A percentile compares a stretch with the other conserved stretches of the same genome.
These are phyloP conservation scores for Alcedo quadribrachys DNA, from an alignment of 2,797 vertebrate species.

Conservation along the genomic window DNA sequence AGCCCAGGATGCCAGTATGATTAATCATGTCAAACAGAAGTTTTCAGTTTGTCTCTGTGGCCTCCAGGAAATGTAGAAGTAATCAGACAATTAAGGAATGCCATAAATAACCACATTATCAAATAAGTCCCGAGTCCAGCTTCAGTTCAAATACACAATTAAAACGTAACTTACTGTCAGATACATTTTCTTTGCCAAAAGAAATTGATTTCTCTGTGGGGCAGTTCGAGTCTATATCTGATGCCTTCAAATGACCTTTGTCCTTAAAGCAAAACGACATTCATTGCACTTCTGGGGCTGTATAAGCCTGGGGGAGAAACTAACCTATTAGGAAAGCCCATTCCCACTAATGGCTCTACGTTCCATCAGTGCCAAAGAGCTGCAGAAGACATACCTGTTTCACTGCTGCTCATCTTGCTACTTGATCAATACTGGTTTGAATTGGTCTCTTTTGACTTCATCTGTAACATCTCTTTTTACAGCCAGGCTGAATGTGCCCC, in stretches of 20 bases:
- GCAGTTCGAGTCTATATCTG: background rate
- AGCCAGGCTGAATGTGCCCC: background rate
- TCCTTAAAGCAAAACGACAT: conserved; percentile 48
- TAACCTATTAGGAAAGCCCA: conserved; percentile 65
- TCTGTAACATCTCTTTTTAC: conserved; percentile 52
- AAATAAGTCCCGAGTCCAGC: background rate
- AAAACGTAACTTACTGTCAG: background rate
- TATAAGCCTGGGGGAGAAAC: conserved; percentile 52
- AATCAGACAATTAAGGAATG: background rate
- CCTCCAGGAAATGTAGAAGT: background rate
- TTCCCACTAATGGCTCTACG: conserved; percentile 55
- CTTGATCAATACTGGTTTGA: conserved; percentile 77
- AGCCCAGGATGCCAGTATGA: background rate
- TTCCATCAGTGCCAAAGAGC: conserved; percentile 61
- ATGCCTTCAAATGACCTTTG: background rate
- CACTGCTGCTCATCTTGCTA: conserved; percentile 66
- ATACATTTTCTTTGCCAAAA: background rate
- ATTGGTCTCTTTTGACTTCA: conserved; percentile 34
- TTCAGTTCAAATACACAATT: background rate
- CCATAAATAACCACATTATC: background rate
- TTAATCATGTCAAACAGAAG: background rate
- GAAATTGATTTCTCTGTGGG: background rate
- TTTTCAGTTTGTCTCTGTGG: background rate
- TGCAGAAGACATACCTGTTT: conserved; percentile 66
- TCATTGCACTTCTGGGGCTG: conserved; percentile 25